Percentiles rank a stretch among this genome's conserved stretches.
These are phyloP conservation scores for Apeira syringaria DNA, from an alignment of 2,888 invertebrate species.

Conservation along the genomic window DNA sequence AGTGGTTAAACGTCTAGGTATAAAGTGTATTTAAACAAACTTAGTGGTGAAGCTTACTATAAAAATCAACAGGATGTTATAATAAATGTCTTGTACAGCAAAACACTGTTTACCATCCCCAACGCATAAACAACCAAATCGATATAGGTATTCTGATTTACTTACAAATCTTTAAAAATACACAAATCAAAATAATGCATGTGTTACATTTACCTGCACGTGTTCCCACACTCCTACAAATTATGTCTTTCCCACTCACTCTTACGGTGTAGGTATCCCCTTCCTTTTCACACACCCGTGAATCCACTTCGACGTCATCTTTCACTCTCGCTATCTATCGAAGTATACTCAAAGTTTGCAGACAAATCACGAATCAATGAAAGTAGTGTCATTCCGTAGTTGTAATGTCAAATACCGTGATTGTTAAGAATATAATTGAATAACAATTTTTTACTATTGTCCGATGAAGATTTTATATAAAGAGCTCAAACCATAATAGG, in stretches of 20 bases:
- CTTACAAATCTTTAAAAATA: constrained; percentile 17
- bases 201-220: constrained; percentile 65
- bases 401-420: too few relatives aligned
- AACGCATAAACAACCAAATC: neutral
- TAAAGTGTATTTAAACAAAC: too few relatives aligned
- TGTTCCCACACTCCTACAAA: constrained; percentile 68
- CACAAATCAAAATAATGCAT: constrained; percentile 5
- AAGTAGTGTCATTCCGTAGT: too few relatives aligned
- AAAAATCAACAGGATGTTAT: too few relatives aligned
- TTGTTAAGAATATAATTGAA: too few relatives aligned
- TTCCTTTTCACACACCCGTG: constrained; percentile 40
- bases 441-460: too few relatives aligned
- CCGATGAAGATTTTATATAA: too few relatives aligned
- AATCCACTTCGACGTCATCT: constrained; percentile 73
- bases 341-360: constrained; percentile 46
- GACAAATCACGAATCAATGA: too few relatives aligned
- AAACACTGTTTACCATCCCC: neutral
- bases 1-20: too few relatives aligned
- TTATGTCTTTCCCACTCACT: constrained; percentile 42
- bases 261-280: constrained; percentile 25
- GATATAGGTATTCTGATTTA: constrained; percentile 13
- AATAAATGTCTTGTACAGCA: too few relatives aligned
- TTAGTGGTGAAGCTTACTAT: too few relatives aligned
- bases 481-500: too few relatives aligned
- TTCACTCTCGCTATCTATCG: constrained; percentile 78